A percentile compares a stretch with the other conserved stretches of the same genome.
Evolutionary conservation across 2,888 invertebrate species (phyloP).

Genomic region (Choristoneura rosaceana): DNA sequence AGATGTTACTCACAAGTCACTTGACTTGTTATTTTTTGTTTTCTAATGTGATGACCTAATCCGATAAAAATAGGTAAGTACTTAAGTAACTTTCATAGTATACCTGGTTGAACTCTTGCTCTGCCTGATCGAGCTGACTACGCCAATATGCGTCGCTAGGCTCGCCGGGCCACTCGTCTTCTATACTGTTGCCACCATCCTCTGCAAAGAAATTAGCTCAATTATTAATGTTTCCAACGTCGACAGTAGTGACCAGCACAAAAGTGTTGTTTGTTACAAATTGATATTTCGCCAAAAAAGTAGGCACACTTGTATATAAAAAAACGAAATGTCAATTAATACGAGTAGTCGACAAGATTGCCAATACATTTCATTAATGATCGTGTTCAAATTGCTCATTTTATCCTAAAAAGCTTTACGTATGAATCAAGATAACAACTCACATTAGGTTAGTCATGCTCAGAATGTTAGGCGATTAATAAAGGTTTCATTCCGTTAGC

Average conservation of each 20-base stretch:
- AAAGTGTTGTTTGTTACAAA: not conserved
- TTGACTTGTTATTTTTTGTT: too few relatives aligned
- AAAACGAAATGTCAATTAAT: too few relatives aligned
- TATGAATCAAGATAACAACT: slow-evolving; percentile 59
- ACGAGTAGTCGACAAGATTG: too few relatives aligned
- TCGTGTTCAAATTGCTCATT: not conserved
- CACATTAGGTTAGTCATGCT: slow-evolving; percentile 77
- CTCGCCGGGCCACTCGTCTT: slow-evolving; percentile 82
- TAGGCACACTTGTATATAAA: too few relatives aligned
- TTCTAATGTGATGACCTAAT: too few relatives aligned
- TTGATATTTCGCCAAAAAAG: not conserved
- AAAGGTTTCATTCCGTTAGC: slow-evolving; percentile 58
- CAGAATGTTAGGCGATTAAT: slow-evolving; percentile 66
- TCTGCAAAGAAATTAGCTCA: slow-evolving; percentile 57
- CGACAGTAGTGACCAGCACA: too few relatives aligned
- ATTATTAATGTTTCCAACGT: not conserved
- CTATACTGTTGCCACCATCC: slow-evolving; percentile 76
- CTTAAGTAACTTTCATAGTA: slow-evolving; percentile 24
- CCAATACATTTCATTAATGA: too few relatives aligned
- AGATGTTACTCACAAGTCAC: not conserved
- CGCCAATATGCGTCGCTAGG: slow-evolving; percentile 85
- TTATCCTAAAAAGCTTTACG: slow-evolving; percentile 1
- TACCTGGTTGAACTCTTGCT: slow-evolving; percentile 82
- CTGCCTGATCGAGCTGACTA: slow-evolving; percentile 78
- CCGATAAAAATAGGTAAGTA: not conserved